These are phyloP conservation scores for Todiramphus chloris DNA, from an alignment of 2,113 vertebrate species.

Conservation along the genomic window DNA sequence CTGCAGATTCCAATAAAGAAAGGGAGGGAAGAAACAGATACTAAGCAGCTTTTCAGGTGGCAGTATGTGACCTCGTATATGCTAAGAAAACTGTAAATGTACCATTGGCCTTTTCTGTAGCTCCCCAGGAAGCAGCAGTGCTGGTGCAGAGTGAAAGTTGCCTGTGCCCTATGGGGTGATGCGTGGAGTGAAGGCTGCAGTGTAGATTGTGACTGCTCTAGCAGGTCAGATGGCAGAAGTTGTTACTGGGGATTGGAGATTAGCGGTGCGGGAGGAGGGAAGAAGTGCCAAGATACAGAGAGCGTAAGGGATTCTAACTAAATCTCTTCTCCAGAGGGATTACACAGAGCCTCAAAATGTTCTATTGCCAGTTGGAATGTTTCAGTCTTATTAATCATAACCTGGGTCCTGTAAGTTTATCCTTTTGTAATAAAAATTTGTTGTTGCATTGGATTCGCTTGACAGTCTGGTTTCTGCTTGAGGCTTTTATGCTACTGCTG, in stretches of 20 bases:
- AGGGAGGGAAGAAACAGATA: not conserved
- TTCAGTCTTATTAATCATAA: not conserved
- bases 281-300: fast-evolving
- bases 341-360: not conserved
- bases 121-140: not conserved
- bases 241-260: not conserved
- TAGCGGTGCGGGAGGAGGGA: not conserved
- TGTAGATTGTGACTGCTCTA: not conserved
- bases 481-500: slow-evolving; percentile 45
- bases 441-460: not conserved
- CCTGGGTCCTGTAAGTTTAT: not conserved
- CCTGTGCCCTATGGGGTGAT: fast-evolving
- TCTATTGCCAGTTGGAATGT: not conserved
- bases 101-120: fast-evolving
- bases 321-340: not conserved
- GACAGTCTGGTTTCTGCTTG: slow-evolving; percentile 14
- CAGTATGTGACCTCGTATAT: not conserved
- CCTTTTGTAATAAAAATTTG: not conserved
- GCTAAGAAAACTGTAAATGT: not conserved
- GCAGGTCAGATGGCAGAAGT: not conserved
- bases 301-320: not conserved
- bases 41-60: not conserved
- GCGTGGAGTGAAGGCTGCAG: not conserved
- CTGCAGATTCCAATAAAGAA: not conserved
- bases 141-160: not conserved